These are phyloP conservation scores for Neotoma lepida DNA, from an alignment of 2,113 vertebrate genomes.

Conservation along the genomic window DNA sequence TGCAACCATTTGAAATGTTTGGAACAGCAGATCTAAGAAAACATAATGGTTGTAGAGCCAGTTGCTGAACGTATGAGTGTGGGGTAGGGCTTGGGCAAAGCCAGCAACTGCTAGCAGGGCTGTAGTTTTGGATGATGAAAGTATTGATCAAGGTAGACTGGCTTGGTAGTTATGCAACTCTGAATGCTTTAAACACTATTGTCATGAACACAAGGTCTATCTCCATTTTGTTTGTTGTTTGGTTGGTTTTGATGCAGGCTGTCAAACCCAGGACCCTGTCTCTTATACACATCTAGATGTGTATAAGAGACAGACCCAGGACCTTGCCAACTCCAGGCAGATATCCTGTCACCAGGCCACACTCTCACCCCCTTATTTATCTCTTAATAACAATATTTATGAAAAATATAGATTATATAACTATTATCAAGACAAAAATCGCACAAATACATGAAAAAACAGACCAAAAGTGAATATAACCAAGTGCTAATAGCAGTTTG, in stretches of 20 bases:
- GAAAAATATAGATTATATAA: constrained; percentile 5
- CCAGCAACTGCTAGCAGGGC: neutral
- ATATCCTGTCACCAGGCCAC: neutral
- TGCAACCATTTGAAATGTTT: neutral
- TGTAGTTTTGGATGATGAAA: neutral
- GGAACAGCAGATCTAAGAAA: neutral
- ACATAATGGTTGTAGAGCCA: neutral
- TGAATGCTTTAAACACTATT: neutral
- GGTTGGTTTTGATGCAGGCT: neutral
- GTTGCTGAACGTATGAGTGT: neutral
- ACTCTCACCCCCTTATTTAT: neutral
- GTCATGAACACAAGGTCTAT: neutral
- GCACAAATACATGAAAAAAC: neutral
- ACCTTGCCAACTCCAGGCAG: neutral
- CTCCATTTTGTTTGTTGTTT: neutral
- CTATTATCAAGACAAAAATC: constrained; percentile 6
- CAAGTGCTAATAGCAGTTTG: neutral
- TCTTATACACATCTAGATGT: too few relatives aligned
- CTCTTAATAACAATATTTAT: neutral
- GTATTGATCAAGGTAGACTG: neutral
- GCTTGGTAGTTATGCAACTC: neutral
- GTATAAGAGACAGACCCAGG: neutral
- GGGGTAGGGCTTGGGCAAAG: rapidly evolving
- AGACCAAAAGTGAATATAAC: constrained; percentile 2
- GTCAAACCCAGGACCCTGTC: neutral